A percentile compares a stretch with the other conserved stretches of the same genome.
Conservation (phyloP, 1,140 invertebrate species). For the Tetramorium alpestre region DNA sequence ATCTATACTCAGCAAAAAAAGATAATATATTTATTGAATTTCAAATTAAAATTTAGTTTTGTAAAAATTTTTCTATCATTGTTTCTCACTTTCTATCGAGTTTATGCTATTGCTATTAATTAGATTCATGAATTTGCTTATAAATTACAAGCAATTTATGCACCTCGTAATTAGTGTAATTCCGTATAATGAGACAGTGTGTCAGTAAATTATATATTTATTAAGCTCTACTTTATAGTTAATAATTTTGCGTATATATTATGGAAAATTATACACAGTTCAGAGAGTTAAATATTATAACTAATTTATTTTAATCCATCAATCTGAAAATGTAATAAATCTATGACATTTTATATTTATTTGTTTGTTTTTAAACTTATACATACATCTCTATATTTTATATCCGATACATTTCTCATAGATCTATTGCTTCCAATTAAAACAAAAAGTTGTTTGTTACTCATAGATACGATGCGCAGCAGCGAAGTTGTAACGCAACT, state of each 20-base stretch:
- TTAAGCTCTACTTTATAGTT: background rate
- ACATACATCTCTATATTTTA: background rate
- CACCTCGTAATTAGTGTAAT: background rate
- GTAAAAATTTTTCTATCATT: background rate
- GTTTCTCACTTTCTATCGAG: background rate
- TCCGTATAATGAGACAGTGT: background rate
- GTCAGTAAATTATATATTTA: background rate
- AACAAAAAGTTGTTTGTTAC: background rate
- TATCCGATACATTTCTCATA: background rate
- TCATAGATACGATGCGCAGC: background rate
- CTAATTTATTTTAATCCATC: background rate
- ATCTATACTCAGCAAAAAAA: background rate
- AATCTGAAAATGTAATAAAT: background rate
- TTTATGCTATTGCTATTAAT: background rate
- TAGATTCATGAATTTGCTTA: background rate
- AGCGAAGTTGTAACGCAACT: background rate
- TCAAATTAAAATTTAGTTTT: background rate
- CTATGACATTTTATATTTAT: background rate
- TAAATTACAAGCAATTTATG: background rate
- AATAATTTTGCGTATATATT: background rate
- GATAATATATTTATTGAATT: background rate
- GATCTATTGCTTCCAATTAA: background rate
- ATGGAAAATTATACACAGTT: background rate
- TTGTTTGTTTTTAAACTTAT: background rate
- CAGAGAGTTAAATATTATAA: constrained; percentile 11